phyloP scores from a whole-genome alignment of 2,797 vertebrate genomes.

The Remorina albescens region DNA sequence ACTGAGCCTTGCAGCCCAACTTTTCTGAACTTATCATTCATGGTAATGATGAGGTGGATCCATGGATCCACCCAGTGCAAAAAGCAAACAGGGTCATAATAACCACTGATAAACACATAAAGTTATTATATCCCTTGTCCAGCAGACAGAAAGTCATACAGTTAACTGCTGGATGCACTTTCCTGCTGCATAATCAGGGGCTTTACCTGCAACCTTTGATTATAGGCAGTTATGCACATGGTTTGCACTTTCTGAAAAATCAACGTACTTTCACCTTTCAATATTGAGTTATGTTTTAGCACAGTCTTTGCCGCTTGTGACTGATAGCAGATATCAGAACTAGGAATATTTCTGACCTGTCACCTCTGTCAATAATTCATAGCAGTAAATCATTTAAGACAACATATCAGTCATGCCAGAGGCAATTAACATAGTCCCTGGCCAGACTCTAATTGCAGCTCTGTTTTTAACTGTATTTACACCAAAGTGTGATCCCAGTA shows the following conservation, averaged over 20 bases:
- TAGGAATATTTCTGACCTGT: background rate
- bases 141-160: conserved; percentile 69
- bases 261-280: conserved; percentile 31
- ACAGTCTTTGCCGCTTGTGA: conserved; percentile 23
- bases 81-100: conserved; percentile 69
- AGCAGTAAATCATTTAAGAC: background rate
- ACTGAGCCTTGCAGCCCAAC: conserved; percentile 33
- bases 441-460: background rate
- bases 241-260: conserved; percentile 60
- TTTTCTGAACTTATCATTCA: conserved; percentile 56
- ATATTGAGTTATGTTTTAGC: conserved; percentile 32
- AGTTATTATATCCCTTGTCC: conserved; percentile 69
- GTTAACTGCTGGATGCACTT: conserved; percentile 66
- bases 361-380: background rate
- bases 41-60: conserved; percentile 58
- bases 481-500: background rate
- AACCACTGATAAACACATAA: conserved; percentile 60
- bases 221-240: conserved; percentile 48
- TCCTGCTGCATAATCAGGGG: conserved; percentile 65
- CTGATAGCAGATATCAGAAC: conserved; percentile 23
- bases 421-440: background rate
- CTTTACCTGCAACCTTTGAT: conserved; percentile 63
- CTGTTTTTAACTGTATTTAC: background rate
- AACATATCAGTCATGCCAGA: background rate
- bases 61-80: conserved; percentile 68